Percentiles rank a stretch among this genome's conserved stretches.
phyloP scores from a whole-genome alignment of 2,797 vertebrate species.

The Glossophaga mutica region DNA sequence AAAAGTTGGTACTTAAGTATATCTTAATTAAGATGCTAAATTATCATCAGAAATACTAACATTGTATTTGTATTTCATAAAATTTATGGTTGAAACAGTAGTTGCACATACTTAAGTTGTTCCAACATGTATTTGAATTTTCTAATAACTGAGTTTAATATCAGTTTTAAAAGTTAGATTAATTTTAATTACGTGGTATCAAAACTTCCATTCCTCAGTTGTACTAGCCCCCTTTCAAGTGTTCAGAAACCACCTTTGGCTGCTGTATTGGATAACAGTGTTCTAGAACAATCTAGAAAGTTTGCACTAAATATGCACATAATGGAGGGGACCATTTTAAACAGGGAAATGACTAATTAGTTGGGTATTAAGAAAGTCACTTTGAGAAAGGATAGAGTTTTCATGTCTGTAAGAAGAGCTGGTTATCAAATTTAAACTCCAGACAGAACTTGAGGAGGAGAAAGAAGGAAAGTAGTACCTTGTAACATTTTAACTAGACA shows the following conservation, averaged over 20 bases:
- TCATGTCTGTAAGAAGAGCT: not conserved
- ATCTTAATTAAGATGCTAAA: not conserved
- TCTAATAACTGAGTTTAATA: not conserved
- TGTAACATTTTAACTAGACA: not conserved
- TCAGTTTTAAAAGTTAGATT: not conserved
- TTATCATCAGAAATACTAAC: not conserved
- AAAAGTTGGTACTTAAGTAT: not conserved
- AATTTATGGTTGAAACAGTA: not conserved
- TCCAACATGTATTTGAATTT: not conserved
- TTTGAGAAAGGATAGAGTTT: not conserved
- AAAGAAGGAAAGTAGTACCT: not conserved
- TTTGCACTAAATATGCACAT: not conserved
- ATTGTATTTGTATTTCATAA: conserved; percentile 1
- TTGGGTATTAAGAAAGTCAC: not conserved
- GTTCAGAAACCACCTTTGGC: not conserved
- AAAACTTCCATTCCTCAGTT: not conserved
- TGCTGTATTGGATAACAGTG: not conserved
- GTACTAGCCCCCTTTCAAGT: not conserved
- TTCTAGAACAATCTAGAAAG: not conserved
- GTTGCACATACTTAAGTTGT: not conserved
- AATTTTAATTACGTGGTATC: not conserved
- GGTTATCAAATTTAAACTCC: not conserved
- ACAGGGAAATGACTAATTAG: not conserved
- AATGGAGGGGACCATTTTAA: not conserved
- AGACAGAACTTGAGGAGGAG: not conserved